phyloP scores from a whole-genome alignment of 2,113 vertebrate genomes.

The Mobula birostris region DNA sequence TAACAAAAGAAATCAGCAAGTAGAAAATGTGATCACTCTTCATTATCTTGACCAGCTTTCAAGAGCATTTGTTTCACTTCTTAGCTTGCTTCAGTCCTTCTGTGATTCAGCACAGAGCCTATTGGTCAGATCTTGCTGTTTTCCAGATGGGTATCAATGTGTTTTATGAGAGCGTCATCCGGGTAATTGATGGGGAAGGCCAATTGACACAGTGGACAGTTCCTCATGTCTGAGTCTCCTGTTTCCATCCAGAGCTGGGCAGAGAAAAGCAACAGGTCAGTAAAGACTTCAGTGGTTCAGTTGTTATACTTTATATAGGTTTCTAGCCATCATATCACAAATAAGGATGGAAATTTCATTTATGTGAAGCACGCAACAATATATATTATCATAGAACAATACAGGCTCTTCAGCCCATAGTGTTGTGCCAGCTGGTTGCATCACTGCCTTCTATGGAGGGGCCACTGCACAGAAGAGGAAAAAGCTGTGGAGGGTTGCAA shows the following conservation, averaged over 20 bases:
- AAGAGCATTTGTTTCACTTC: not conserved
- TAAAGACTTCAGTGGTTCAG: not conserved
- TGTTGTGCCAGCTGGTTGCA: too few relatives aligned
- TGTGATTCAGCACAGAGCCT: not conserved
- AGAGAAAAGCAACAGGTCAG: not conserved
- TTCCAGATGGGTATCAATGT: conserved; percentile 96
- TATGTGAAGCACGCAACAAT: too few relatives aligned
- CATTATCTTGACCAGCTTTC: not conserved
- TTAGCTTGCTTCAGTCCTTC: not conserved
- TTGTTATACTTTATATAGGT: not conserved
- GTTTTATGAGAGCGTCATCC: conserved; percentile 93
- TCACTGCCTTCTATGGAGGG: too few relatives aligned
- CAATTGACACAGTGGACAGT: conserved; percentile 91
- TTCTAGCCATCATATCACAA: not conserved
- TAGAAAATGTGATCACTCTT: too few relatives aligned
- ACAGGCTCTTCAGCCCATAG: too few relatives aligned
- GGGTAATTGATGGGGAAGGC: conserved; percentile 92
- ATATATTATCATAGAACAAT: too few relatives aligned
- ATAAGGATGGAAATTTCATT: not conserved
- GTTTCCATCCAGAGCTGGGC: conserved; percentile 93
- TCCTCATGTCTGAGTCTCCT: conserved; percentile 86
- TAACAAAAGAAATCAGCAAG: not conserved
- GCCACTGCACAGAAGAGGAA: too few relatives aligned
- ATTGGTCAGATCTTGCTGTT: conserved; percentile 91
- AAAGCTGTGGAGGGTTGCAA: too few relatives aligned